Conservation (phyloP, 2,113 vertebrate species). For the Cervus canadensis region DNA sequence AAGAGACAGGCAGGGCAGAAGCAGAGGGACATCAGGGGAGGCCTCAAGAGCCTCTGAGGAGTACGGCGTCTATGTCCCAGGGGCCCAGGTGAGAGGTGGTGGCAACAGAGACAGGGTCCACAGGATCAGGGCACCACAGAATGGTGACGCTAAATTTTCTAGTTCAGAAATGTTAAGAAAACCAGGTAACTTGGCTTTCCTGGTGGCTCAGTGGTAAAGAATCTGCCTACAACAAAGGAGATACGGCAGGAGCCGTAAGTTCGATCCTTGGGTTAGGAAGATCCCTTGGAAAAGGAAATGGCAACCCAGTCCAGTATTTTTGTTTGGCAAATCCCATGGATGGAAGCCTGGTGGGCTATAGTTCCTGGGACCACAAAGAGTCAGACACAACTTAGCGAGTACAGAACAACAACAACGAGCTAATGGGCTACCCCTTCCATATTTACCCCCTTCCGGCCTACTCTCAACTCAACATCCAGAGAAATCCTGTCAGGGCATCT, state of each 20-base stretch:
- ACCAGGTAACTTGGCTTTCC: background rate
- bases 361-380: background rate
- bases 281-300: background rate
- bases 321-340: background rate
- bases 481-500: background rate
- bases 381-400: background rate
- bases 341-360: background rate
- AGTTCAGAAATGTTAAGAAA: background rate
- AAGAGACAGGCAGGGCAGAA: background rate
- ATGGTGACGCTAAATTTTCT: background rate
- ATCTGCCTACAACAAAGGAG: background rate
- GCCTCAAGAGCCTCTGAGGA: background rate
- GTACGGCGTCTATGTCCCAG: background rate
- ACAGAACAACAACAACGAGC: background rate
- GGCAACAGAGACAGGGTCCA: background rate
- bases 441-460: background rate
- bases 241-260: background rate
- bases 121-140: rapidly evolving
- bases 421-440: background rate
- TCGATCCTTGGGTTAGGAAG: background rate
- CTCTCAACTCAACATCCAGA: background rate
- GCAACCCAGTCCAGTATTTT: background rate
- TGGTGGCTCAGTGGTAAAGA: background rate
- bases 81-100: background rate
- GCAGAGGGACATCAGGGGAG: background rate